A percentile compares a stretch with the other conserved stretches of the same genome.
Conservation (phyloP, 92 coral and sea anemone genomes). For the Epizoanthus scotinus region DNA sequence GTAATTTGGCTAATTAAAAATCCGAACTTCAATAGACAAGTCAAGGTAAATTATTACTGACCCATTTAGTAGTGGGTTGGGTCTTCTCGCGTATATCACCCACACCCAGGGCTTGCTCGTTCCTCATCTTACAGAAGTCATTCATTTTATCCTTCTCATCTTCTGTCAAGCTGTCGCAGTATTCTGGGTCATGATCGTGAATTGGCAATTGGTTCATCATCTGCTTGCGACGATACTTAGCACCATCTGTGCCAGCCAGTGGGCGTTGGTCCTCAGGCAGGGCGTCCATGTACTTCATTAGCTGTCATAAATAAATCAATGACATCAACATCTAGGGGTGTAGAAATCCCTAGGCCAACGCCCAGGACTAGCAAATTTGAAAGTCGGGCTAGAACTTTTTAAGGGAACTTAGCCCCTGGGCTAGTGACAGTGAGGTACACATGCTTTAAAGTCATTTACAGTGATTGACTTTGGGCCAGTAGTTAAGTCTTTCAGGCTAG, state of each 20-base stretch:
- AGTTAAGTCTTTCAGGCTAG: no score
- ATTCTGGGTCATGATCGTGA: constrained; percentile 92
- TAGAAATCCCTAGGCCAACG: no score
- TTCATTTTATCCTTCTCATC: constrained; percentile 84
- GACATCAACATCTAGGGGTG: no score
- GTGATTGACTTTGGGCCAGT: no score
- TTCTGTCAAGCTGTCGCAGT: constrained; percentile 85
- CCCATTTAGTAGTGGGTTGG: constrained; percentile 84
- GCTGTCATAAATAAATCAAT: constrained; percentile 47
- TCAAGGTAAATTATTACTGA: constrained; percentile 34
- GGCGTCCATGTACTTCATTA: constrained; percentile 91
- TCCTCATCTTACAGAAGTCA: constrained; percentile 83
- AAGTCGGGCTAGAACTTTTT: no score
- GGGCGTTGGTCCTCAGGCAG: constrained; percentile 81
- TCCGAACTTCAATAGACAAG: no score
- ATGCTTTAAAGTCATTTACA: no score
- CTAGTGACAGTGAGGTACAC: no score
- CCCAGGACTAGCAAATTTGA: no score
- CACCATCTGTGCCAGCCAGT: constrained; percentile 86
- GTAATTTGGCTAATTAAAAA: no score
- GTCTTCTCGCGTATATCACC: constrained; percentile 96
- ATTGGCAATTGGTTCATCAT: constrained; percentile 98
- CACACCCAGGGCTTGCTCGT: constrained; percentile 91
- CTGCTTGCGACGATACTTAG: constrained; percentile 91
- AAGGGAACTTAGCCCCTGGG: no score